These are phyloP conservation scores for Nipponia nippon DNA, from an alignment of 2,113 vertebrate genomes.

Conservation along the genomic window DNA sequence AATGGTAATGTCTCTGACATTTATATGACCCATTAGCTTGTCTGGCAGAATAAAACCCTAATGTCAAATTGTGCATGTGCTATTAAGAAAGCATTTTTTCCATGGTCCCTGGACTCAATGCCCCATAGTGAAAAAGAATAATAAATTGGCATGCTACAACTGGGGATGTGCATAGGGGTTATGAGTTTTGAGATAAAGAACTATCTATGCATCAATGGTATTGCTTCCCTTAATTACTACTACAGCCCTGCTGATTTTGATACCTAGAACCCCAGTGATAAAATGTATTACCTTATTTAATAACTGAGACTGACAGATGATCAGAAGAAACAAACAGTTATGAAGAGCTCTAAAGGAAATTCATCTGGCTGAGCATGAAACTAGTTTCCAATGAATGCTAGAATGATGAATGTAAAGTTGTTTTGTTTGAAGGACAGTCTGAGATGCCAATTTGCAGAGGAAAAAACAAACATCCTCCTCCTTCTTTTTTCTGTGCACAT, in stretches of 20 bases:
- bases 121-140: neutral
- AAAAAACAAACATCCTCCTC: neutral
- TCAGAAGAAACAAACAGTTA: conserved; percentile 1
- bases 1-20: conserved; percentile 17
- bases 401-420: conserved; percentile 1
- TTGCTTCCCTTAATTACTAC: neutral
- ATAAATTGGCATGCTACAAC: neutral
- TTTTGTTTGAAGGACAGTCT: neutral
- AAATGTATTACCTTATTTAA: neutral
- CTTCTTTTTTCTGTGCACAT: neutral
- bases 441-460: conserved; percentile 2
- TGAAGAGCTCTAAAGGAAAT: neutral
- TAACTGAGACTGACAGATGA: neutral
- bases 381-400: neutral
- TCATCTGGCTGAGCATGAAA: neutral
- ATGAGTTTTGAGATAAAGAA: neutral
- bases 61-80: conserved; percentile 15
- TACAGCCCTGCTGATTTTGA: neutral
- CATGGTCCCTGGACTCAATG: neutral
- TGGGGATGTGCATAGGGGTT: neutral
- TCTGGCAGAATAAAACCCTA: neutral
- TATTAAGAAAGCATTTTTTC: conserved; percentile 33
- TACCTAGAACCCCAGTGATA: neutral
- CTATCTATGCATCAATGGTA: neutral
- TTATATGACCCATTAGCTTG: conserved; percentile 42